Conservation (phyloP, 2,797 vertebrate genomes). For the Acanthis flammea region DNA sequence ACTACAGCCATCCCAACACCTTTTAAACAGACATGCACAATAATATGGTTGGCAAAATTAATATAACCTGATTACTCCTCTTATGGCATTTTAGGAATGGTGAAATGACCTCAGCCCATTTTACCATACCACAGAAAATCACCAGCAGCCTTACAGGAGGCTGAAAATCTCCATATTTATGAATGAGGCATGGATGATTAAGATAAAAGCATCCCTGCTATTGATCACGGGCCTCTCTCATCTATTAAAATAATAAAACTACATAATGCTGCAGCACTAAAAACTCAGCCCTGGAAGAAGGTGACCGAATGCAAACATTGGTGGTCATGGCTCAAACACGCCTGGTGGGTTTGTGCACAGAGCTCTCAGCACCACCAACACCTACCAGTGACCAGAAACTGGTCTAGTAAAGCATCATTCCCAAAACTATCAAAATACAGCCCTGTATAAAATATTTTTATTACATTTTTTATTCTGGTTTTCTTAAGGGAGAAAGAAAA, state of each 20-base stretch:
- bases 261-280: conserved; percentile 19
- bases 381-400: not conserved
- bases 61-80: not conserved
- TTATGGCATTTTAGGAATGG: conserved; percentile 1
- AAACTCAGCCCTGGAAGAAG: conserved; percentile 20
- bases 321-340: rapidly evolving
- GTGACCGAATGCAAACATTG: conserved; percentile 7
- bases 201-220: conserved; percentile 63
- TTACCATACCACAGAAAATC: conserved; percentile 36
- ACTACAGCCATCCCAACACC: not conserved
- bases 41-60: not conserved
- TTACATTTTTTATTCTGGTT: conserved; percentile 3
- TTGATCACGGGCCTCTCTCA: conserved; percentile 56
- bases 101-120: conserved; percentile 9
- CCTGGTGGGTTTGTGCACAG: not conserved
- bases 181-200: conserved; percentile 62
- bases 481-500: not conserved
- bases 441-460: conserved; percentile 26
- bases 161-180: conserved; percentile 63
- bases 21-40: not conserved
- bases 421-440: not conserved
- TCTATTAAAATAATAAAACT: conserved; percentile 69
- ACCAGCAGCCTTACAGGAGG: not conserved
- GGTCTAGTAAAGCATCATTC: not conserved
- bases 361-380: not conserved